Evolutionary conservation across 2,797 vertebrate species (phyloP), one percentile per base, ranked within the genome.

Genomic region (Macrochelys suwanniensis): DNA sequence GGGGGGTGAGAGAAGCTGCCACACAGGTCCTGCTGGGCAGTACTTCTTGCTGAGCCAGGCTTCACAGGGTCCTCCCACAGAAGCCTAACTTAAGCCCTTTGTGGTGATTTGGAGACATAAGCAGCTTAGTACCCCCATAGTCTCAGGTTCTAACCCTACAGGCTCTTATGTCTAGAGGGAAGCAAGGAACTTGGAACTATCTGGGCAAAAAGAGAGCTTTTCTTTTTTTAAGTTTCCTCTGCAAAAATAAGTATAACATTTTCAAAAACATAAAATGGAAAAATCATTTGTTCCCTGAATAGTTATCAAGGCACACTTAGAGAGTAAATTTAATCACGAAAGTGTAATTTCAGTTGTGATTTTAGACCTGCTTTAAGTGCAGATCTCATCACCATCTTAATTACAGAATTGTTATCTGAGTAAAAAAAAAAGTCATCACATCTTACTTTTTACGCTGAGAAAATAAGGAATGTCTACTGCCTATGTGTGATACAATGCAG

Each of bases 401-500:
- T 6, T 77, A 53, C 6, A 56, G 8, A 53, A 25, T 47, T 7
- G 13, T 59, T 65, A 3, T 42, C 21, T 42, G 37, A 42, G 37
- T 42, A 42, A 42, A 42, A 42, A 42, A 42, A 42, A 42, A 42
- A 28, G 90, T 51, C 85, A 25, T 12, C 2, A 57, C 9, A 26
- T 50, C 49, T 90, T 54, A 33, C 65, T 89, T 28, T 19, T 19
- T 71, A 53, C 5, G 37, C 37, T 51, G 45, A n/a, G 53, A 84
- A 95, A 90, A 92, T 47, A 50, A 87, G 71, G 71, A 7, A 47
- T 78, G 53, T 80, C 26, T 71, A 33, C 57, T 15, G 4, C 23
- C 83, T 84, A 51, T 51, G 94, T 88, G 47, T 26, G 12, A 42
- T 53, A 79, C 26, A 84, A 85, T 77, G 91, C 86, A 95, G 77